Evolutionary conservation across 1,140 invertebrate species (phyloP), one percentile per base, ranked within the genome.

Genomic region (Drosophila trapezifrons): DNA sequence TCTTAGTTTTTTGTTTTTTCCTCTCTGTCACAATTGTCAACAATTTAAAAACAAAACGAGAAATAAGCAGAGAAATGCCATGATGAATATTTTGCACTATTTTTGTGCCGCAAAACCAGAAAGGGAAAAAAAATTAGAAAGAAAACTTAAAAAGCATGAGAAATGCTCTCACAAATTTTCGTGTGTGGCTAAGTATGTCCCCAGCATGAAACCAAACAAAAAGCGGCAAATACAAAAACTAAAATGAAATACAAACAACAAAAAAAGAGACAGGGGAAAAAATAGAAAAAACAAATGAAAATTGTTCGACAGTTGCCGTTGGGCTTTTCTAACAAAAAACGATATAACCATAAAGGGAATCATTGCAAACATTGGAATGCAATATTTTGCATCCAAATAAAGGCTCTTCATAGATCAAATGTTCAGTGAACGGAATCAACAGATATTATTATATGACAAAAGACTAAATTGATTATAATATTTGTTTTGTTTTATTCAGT

Each of bases 21-120:
- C n/a, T 22, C 20, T 22, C 20, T 42, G 60, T 43, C 59, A 57
- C 54, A 56, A 74, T 70, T 60, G 38, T 65, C 47, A 65, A 60
- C 64, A 52, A 54, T 59, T 71, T n/a, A 29, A 32, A 32, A 32
- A 38, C 13, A 12, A 9, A 46, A 37, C 4, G 17, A 18, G 17
- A 55, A 55, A 46, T 25, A 52, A 8, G 52, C 4, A 18, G 4
- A 46, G 27, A 27, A 60, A 25, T 12, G 17, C 0, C 20, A 25
- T 17, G 5, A 49, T 10, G 12, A 25, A 63, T 54, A 43, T 52
- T 69, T 52, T 69, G 13, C 60, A 69, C 46, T 45, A 66, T 65
- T 65, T 65, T 32, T 25, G 38, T 43, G 54, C 12, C 37, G 18
- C 37, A 9, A 29, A n/a, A 17, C 2, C 27, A 29, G 20, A 52